These are phyloP conservation scores for Octodon degus DNA, from an alignment of 2,113 vertebrate genomes.

Conservation along the genomic window DNA sequence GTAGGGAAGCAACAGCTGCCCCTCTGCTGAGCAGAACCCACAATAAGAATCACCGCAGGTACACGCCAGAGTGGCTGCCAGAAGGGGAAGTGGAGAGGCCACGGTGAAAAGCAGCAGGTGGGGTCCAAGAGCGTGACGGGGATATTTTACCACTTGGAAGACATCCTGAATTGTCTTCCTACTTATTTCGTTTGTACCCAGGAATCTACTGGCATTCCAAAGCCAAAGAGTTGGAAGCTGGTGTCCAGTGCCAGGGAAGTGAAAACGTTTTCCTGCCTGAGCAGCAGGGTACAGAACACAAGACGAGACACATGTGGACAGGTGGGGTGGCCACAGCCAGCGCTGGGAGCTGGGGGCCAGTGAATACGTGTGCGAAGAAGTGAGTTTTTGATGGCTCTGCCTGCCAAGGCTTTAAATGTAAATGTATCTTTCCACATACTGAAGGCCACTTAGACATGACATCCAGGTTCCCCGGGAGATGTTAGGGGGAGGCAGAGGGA, in stretches of 20 bases:
- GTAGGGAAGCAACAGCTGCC: neutral
- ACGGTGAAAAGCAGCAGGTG: neutral
- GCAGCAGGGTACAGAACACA: neutral
- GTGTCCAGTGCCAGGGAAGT: neutral
- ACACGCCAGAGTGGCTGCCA: neutral
- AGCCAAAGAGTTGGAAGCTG: conserved; percentile 46
- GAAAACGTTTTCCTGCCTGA: conserved; percentile 15
- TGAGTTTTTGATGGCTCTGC: neutral
- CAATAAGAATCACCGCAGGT: no score
- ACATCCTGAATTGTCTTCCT: neutral
- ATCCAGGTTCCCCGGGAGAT: conserved; percentile 53
- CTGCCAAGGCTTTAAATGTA: neutral
- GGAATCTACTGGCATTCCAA: conserved; percentile 51
- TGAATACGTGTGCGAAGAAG: neutral
- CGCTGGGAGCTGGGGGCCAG: neutral
- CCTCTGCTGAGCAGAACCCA: neutral
- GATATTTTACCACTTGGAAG: neutral
- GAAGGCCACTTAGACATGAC: conserved; percentile 68
- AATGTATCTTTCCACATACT: conserved; percentile 47
- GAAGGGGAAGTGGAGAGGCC: neutral
- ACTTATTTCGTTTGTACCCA: neutral
- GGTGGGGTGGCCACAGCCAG: neutral
- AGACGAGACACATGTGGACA: neutral
- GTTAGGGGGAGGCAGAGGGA: conserved; percentile 73
- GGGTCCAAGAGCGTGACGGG: neutral